Percentiles rank a stretch among this genome's conserved stretches.
Conservation (phyloP, 2,888 invertebrate species). For the Troides helena region DNA sequence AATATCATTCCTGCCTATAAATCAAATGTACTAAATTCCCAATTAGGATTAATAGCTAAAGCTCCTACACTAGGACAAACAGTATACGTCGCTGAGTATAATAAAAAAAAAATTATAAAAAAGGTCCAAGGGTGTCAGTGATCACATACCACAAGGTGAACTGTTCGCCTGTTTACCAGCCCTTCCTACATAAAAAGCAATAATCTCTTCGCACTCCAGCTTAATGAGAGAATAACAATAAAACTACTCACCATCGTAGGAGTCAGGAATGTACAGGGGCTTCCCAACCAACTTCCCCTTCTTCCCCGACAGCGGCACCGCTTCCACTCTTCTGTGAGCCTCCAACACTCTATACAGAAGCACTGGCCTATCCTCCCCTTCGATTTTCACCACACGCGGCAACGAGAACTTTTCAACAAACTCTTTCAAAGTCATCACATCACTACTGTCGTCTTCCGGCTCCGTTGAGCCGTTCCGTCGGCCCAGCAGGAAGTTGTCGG, state of each 20-base stretch:
- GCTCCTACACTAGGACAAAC: no score
- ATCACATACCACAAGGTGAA: no score
- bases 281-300: conserved; percentile 80
- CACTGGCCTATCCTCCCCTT: conserved; percentile 79
- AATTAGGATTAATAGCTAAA: no score
- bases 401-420: conserved; percentile 82
- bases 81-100: no score
- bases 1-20: no score
- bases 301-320: conserved; percentile 78
- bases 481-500: conserved; percentile 69
- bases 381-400: conserved; percentile 81
- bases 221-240: no score
- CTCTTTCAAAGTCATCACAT: conserved; percentile 76
- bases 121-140: no score
- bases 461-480: conserved; percentile 68
- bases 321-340: conserved; percentile 82
- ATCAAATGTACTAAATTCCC: no score
- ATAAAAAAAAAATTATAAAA: no score
- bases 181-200: no score
- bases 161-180: no score
- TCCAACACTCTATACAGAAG: conserved; percentile 82
- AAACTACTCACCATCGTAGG: conserved; percentile 81
- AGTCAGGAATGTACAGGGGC: conserved; percentile 83
- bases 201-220: no score
- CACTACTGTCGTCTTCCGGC: conserved; percentile 71